Base-by-base conservation (phyloP, 2,113 vertebrate species). In the Fregata magnificens region DNA sequence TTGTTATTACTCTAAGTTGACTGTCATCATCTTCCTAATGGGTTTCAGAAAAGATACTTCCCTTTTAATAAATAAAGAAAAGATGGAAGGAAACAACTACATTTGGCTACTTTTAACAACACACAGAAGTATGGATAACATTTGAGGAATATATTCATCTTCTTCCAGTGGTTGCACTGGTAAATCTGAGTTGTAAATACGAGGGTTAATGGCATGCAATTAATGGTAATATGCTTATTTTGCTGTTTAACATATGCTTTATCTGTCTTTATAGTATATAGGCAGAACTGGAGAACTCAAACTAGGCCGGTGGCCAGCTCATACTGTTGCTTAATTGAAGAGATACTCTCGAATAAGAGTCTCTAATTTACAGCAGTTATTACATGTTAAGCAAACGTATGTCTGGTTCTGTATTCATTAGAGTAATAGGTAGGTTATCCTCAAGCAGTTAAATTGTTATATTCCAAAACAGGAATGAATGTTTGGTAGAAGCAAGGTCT, bases 381-480 rank as follows among this genome's bases (percentile, higher is more conserved):
- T 83, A 11, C 10, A 10, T 2, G 10, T 67, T 86, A 73, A 61
- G 45, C 5, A n/a, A 19, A 55, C 1, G 4, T 42, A 20, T 0
- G 0, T 49, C 18, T 77, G 36, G n/a, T 62, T 63, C 52, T 52
- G 16, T 83, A n/a, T 49, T 73, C 53, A 47, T 61, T 44, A 61
- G 32, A 67, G 7, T 66, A 26, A n/a, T 19, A 72, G 7, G 5
- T 49, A 36, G 21, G 29, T 45, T 72, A 4, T 34, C 52, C 34
- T 86, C 59, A 66, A 38, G 32, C 25, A 38, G 32, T 66, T 84
- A 49, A 77, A 66, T 29, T 78, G 28, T 28, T 71, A 20, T 2
- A 29, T 72, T 82, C 65, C 24, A 58, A 71, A 76, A 16, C 24
- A 53, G 25, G 56, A 85, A 45, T 58, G 25, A 63, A 36, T 53